Base-by-base conservation (phyloP, 1,140 invertebrate genomes). In the Zaprionus capensis region DNA sequence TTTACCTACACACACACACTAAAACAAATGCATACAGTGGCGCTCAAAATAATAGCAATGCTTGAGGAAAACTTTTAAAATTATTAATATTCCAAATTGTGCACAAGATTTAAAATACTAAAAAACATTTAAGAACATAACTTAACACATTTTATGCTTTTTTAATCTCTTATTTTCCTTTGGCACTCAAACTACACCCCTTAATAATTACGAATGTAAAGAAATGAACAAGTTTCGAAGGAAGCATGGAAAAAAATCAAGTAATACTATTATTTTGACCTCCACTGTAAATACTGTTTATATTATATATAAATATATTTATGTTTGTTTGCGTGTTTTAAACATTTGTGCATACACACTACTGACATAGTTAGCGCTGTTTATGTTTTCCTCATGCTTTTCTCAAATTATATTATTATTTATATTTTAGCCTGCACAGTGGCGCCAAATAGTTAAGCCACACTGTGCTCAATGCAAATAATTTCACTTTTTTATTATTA, bases 341-440 rank as follows among this genome's bases (percentile, higher is more conserved):
- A 79, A 74, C 53, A 67, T 83, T 78, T 88, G 83, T 87, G 83
- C 83, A 87, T 87, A 88, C 83, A 88, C 83, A 88, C 83, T 88
- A 87, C 80, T 87, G 83, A 87, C 83, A 87, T 87, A 87, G 61
- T 81, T 88, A 65, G 59, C 53, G 41, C 59, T 67, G 63, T 73
- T 59, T 51, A 44, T 71, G 41, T 46, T 66, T 70, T 26, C 22
- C 12, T n/a, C 2, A 20, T 51, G 41, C 7, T 65, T 41, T 46
- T 14, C 4, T 22, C 11, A 44, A 46, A 57, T 34, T 34, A 58
- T 57, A 22, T 55, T 26, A 24, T 53, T 36, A 62, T 44, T 69
- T 76, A 55, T 55, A 26, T 59, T 67, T 72, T 72, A 26, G 14
- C 51, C 9, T 11, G 55, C 61, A 86, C 80, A 83, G 68, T 86